Percentiles rank a stretch among this genome's conserved stretches.
phyloP scores from a whole-genome alignment of 2,113 vertebrate genomes.

The Gymnocephalus cernua region DNA sequence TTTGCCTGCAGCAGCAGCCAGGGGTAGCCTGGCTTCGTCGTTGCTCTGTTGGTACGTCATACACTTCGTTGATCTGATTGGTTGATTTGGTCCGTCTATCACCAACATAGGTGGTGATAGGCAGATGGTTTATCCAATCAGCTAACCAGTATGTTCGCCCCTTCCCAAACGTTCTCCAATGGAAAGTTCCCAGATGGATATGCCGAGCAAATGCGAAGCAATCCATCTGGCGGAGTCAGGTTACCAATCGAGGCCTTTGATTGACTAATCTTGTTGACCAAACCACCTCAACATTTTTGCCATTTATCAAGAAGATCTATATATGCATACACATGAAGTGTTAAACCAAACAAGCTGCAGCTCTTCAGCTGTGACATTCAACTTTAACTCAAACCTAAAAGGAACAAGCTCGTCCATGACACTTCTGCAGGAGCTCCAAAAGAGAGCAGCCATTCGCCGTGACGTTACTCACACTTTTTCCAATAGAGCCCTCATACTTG shows the following conservation, averaged over 20 bases:
- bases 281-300: slow-evolving; percentile 15
- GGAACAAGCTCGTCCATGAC: slow-evolving; percentile 3
- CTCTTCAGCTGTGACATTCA: not conserved
- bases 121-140: too few species aligned
- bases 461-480: slow-evolving; percentile 31
- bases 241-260: slow-evolving; percentile 20
- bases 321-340: slow-evolving; percentile 6
- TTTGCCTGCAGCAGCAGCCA: too few species aligned
- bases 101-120: too few species aligned
- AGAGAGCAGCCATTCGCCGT: slow-evolving; percentile 5
- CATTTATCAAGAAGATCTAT: slow-evolving; percentile 14
- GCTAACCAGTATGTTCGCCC: too few species aligned
- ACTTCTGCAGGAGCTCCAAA: not conserved
- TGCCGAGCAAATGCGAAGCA: too few species aligned
- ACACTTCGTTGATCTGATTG: too few species aligned
- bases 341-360: slow-evolving; percentile 17
- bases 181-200: too few species aligned
- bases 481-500: slow-evolving; percentile 17
- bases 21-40: too few species aligned
- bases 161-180: too few species aligned
- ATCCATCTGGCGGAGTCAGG: too few species aligned
- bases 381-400: slow-evolving; percentile 6
- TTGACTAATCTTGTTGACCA: slow-evolving; percentile 20
- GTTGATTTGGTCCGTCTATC: too few species aligned
- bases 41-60: too few species aligned